Evolutionary conservation across 2,113 vertebrate species (phyloP), one percentile per base, ranked within the genome.

Genomic region (Tor tambroides): DNA sequence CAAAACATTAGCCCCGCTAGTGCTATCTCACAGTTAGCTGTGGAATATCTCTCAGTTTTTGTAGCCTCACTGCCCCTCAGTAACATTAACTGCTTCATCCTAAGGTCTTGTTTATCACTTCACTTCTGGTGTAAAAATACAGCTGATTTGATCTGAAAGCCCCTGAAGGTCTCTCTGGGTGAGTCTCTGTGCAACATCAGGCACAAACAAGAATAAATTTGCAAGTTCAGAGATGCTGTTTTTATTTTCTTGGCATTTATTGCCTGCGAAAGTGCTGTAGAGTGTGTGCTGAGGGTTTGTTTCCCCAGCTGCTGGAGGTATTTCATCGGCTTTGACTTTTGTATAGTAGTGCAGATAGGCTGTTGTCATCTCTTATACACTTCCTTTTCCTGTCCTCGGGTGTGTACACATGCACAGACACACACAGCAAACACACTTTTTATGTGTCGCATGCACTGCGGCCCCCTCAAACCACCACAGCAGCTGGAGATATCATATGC

Each of bases 331-430:
- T 83, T 75, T 65, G 30, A n/a, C 80, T 80, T n/a, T 35, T 28
- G 41, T 35, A 71, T 80, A 30, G n/a, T 77, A 78, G 80, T 78
- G 61, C 10, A 84, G 56, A 88, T 79, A 88, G 65, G 49, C 75
- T 7, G 77, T 75, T 80, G 61, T 84, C 54, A 56, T 71, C 51
- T 84, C 82, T 74, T 21, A 32, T 85, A 80, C 19, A 85, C 88
- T 85, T 89, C 78, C 88, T 87, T 85, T 87, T 89, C 86, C 88
- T 85, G 88, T 89, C 79, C 78, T 51, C 71, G 67, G 61, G 41
- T 71, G 76, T 84, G 41, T 84, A 35, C 35, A 71, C 17, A 78
- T 54, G 11, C 38, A 56, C 26, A 49, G 51, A 43, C 54, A 69
- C 80, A 86, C 56, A 83, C 59, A 82, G 17, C 56, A 32, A 67